Percentiles rank a stretch among this genome's conserved stretches.
Evolutionary conservation across 2,797 vertebrate genomes (phyloP).

Genomic region (Hippoglossus hippoglossus): DNA sequence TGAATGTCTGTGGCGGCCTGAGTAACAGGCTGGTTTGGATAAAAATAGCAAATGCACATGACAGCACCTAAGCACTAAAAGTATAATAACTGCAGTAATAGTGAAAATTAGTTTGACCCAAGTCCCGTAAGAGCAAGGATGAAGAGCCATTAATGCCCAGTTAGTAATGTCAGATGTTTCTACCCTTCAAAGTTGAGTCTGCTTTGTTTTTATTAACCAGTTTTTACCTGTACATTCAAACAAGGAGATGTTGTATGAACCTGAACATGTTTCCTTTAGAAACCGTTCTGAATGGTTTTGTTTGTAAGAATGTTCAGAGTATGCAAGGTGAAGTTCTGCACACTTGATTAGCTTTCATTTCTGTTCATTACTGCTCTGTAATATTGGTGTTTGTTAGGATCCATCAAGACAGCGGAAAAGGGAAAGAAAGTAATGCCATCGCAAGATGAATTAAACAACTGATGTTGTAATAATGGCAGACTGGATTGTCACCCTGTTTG

Average conservation of each 20-base stretch:
- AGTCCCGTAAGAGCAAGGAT: not conserved
- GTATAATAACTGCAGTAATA: not conserved
- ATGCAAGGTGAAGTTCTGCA: not conserved
- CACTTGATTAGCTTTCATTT: not conserved
- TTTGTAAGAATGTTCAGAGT: not conserved
- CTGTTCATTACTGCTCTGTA: not conserved
- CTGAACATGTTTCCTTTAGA: no score
- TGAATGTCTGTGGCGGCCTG: no score
- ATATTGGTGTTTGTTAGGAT: conserved; percentile 7
- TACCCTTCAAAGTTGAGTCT: not conserved
- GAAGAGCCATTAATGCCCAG: not conserved
- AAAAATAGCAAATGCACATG: no score
- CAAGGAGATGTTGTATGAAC: no score
- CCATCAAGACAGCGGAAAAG: not conserved
- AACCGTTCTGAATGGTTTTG: not conserved
- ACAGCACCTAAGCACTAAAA: no score
- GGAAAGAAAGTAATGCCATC: not conserved
- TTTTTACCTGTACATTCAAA: not conserved
- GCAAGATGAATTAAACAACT: not conserved
- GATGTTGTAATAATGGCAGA: conserved; percentile 66
- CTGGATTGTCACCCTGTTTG: conserved; percentile 75
- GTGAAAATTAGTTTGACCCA: not conserved
- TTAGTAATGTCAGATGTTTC: not conserved
- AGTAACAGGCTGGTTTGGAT: no score
- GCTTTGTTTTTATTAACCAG: not conserved